phyloP scores from a whole-genome alignment of 53 echinoderm and acorn worm genomes.

The Crossaster papposus region DNA sequence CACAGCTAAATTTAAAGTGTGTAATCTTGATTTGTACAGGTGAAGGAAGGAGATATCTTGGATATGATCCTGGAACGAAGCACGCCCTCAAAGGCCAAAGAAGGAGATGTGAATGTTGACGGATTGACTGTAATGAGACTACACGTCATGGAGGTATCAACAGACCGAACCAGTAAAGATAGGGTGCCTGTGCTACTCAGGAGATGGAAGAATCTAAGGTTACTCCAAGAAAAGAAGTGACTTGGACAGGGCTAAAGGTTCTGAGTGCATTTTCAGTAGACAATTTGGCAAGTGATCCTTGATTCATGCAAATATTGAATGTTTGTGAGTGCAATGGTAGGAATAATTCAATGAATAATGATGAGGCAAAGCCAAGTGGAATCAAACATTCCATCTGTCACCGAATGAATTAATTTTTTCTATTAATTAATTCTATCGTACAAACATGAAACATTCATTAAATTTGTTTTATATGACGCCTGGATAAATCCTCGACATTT shows the following conservation, averaged over 20 bases:
- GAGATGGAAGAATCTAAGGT: slow-evolving; percentile 79
- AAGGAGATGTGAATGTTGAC: neutral
- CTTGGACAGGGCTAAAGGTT: neutral
- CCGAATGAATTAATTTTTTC: too few species aligned
- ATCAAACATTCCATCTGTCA: too few species aligned
- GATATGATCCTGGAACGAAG: slow-evolving; percentile 71
- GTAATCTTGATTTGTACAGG: slow-evolving; percentile 58
- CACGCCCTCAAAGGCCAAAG: slow-evolving; percentile 19
- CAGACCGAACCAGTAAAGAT: slow-evolving; percentile 72
- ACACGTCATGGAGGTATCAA: slow-evolving; percentile 62
- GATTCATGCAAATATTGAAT: too few species aligned
- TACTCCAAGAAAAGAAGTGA: slow-evolving; percentile 44
- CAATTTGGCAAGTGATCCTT: too few species aligned
- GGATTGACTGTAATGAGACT: slow-evolving; percentile 75
- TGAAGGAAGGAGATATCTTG: slow-evolving; percentile 74
- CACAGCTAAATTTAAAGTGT: neutral
- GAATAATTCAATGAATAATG: too few species aligned
- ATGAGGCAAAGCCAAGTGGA: too few species aligned
- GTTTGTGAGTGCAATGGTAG: too few species aligned
- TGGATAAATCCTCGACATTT: too few species aligned
- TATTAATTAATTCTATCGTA: too few species aligned
- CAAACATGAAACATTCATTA: too few species aligned
- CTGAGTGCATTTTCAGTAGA: neutral
- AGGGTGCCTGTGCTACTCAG: slow-evolving; percentile 71
- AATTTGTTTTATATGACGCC: too few species aligned